A percentile compares a stretch with the other conserved stretches of the same genome.
phyloP scores from a whole-genome alignment of 2,113 vertebrate genomes.

The Gallinago paraguaiae region DNA sequence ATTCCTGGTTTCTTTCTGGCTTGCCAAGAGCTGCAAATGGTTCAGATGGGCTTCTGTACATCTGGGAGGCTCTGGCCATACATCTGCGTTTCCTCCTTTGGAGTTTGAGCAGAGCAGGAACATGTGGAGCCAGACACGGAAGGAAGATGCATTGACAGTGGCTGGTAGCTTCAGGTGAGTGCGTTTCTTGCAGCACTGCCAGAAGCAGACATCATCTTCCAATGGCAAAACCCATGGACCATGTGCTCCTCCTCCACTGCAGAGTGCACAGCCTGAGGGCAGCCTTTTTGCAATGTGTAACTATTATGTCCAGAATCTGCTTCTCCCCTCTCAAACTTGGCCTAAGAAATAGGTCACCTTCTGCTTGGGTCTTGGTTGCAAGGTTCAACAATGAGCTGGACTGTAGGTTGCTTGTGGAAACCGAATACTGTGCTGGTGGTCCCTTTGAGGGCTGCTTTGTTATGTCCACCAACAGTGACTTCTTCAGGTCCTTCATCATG shows the following conservation, averaged over 20 bases:
- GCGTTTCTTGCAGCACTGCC: neutral
- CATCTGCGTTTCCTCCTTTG: neutral
- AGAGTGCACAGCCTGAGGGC: neutral
- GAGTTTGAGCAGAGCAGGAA: neutral
- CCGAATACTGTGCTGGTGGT: neutral
- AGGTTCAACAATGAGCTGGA: neutral
- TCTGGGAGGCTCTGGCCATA: neutral
- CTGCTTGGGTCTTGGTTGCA: neutral
- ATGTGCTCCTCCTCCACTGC: neutral
- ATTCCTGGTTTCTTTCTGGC: neutral
- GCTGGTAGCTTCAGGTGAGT: neutral
- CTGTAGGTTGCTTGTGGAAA: neutral
- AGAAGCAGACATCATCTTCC: neutral
- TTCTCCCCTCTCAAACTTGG: neutral
- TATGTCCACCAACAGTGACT: neutral
- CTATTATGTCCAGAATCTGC: neutral
- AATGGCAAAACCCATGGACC: neutral
- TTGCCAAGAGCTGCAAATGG: neutral
- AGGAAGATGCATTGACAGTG: neutral
- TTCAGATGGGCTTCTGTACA: neutral
- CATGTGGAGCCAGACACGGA: neutral
- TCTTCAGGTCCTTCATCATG: neutral
- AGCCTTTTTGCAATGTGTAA: neutral
- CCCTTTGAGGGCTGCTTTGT: neutral
- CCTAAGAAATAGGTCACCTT: neutral